Evolutionary conservation across 2,888 invertebrate genomes (phyloP).

Genomic region (Campoplex nolae): DNA sequence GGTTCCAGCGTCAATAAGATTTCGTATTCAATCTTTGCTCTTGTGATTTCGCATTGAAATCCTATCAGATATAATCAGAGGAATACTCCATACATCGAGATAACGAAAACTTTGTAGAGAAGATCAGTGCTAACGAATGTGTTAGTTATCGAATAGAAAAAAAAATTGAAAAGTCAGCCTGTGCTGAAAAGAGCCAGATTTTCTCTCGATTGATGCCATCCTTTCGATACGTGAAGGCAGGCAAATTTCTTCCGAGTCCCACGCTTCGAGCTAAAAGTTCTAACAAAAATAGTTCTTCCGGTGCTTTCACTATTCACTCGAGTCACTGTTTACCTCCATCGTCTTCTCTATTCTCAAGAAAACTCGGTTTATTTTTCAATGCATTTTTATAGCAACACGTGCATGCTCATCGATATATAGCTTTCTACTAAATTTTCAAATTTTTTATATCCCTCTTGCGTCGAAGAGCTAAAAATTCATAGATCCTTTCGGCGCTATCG

Average conservation of each 20-base stretch:
- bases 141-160: slow-evolving; percentile 15
- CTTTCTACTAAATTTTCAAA: neutral
- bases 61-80: slow-evolving; percentile 22
- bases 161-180: slow-evolving; percentile 15
- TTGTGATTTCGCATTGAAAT: slow-evolving; percentile 16
- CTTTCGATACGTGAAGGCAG: slow-evolving; percentile 8
- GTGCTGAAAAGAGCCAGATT: slow-evolving; percentile 2
- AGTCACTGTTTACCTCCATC: neutral
- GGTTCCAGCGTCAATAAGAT: slow-evolving; percentile 12
- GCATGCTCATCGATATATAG: neutral
- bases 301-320: neutral
- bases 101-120: neutral
- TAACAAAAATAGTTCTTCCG: neutral
- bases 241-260: neutral
- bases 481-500: neutral
- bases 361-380: neutral
- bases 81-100: slow-evolving; percentile 4
- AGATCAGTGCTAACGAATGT: neutral
- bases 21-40: slow-evolving; percentile 9
- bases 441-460: neutral
- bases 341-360: neutral
- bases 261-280: neutral
- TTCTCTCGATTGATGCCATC: slow-evolving; percentile 16
- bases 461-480: neutral
- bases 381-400: neutral